These are phyloP conservation scores for Watsonalla binaria DNA, from an alignment of 2,888 invertebrate species.

Conservation along the genomic window DNA sequence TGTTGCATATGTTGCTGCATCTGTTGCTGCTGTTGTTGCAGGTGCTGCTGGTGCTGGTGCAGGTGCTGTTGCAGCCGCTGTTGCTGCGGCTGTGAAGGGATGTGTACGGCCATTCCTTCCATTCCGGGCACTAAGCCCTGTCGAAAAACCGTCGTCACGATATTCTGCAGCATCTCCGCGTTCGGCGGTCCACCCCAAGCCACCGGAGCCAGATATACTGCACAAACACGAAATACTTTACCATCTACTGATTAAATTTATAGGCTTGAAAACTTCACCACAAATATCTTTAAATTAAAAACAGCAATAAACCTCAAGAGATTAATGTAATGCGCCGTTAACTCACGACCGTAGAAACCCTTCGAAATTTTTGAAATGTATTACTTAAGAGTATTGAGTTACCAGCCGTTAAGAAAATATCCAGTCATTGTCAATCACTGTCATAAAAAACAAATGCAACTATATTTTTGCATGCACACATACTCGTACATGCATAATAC, in stretches of 20 bases:
- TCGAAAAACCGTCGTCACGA: conserved; percentile 45
- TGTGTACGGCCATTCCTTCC: conserved; percentile 33
- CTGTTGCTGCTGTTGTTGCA: background rate
- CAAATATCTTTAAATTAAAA: background rate
- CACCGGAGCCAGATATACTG: conserved; percentile 43
- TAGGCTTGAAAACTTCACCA: background rate
- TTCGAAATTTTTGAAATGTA: too few species aligned
- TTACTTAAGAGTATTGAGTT: too few species aligned
- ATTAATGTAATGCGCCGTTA: too few species aligned
- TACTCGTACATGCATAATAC: too few species aligned
- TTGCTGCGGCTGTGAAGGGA: conserved; percentile 9
- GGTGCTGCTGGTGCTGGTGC: conserved; percentile 5
- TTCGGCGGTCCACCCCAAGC: conserved; percentile 41
- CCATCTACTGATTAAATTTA: background rate
- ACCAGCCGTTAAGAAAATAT: too few species aligned
- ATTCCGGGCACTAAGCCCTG: conserved; percentile 43
- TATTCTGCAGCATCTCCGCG: conserved; percentile 45
- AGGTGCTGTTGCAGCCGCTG: conserved; percentile 7
- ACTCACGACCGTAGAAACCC: too few species aligned
- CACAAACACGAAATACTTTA: background rate
- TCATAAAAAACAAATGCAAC: too few species aligned
- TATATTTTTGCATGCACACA: too few species aligned
- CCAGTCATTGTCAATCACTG: too few species aligned
- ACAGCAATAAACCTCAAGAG: too few species aligned
- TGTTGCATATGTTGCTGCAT: background rate